Percentiles rank a stretch among this genome's conserved stretches.
Conservation (phyloP, 2,113 vertebrate genomes). For the Anser cygnoides region DNA sequence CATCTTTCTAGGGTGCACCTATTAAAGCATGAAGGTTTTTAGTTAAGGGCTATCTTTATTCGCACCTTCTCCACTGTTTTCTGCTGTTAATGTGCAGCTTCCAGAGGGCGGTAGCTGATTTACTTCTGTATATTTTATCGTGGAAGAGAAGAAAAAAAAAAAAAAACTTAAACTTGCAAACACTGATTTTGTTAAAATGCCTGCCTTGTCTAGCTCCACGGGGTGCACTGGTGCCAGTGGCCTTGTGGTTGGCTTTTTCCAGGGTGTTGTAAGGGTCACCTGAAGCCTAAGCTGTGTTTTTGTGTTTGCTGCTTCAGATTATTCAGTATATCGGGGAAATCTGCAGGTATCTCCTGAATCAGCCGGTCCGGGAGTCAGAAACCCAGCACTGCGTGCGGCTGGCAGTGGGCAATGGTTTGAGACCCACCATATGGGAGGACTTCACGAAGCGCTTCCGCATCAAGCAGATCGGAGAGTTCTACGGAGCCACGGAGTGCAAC, state of each 20-base stretch:
- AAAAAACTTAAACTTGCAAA: not conserved
- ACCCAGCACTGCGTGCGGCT: slow-evolving; percentile 80
- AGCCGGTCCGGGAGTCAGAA: slow-evolving; percentile 78
- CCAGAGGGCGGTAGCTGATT: not conserved
- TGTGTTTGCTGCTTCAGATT: slow-evolving; percentile 73
- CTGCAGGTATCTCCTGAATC: slow-evolving; percentile 88
- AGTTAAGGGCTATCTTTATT: too few species aligned
- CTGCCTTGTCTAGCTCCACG: rapidly evolving
- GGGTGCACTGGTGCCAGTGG: rapidly evolving
- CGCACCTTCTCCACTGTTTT: rapidly evolving
- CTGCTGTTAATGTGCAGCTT: not conserved
- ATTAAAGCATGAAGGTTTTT: not conserved
- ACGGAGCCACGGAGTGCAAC: slow-evolving; percentile 93
- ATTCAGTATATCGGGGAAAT: slow-evolving; percentile 93
- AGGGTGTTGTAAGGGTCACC: rapidly evolving
- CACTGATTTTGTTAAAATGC: not conserved
- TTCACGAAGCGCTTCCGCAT: slow-evolving; percentile 85
- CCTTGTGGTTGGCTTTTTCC: not conserved
- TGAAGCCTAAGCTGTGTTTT: not conserved
- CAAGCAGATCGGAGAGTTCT: slow-evolving; percentile 87
- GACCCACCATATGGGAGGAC: slow-evolving; percentile 87
- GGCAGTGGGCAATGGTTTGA: slow-evolving; percentile 88
- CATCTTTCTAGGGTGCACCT: rapidly evolving
- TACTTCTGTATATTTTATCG: not conserved
- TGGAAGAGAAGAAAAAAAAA: too few species aligned